These are phyloP conservation scores for Chelmon rostratus DNA, from an alignment of 2,797 vertebrate genomes.

Conservation along the genomic window DNA sequence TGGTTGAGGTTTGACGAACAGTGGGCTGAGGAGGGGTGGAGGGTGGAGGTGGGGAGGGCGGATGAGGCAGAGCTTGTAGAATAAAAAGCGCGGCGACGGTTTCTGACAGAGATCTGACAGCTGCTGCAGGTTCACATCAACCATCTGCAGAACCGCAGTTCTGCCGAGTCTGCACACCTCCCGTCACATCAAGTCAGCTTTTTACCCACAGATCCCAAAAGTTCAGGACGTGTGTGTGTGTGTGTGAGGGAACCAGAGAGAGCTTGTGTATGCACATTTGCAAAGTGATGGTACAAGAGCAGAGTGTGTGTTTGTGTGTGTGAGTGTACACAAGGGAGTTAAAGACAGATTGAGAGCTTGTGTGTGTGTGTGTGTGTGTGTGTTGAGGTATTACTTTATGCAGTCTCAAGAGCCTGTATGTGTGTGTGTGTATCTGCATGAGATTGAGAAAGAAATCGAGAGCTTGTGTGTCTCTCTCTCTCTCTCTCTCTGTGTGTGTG, in stretches of 20 bases:
- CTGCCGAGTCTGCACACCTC: conserved; percentile 75
- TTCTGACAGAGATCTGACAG: conserved; percentile 78
- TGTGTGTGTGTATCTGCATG: conserved; percentile 4
- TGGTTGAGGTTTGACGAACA: conserved; percentile 56
- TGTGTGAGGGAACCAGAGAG: conserved; percentile 24
- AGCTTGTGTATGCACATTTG: conserved; percentile 67
- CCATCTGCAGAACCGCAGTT: conserved; percentile 64
- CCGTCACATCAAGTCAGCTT: conserved; percentile 77
- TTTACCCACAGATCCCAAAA: conserved; percentile 66
- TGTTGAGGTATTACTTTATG: conserved; percentile 63
- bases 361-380: conserved; percentile 56
- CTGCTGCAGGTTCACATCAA: conserved; percentile 75
- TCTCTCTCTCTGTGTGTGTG: conserved; percentile 32
- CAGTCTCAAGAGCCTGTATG: conserved; percentile 33
- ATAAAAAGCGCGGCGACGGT: conserved; percentile 55
- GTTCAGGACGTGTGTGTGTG: conserved; percentile 48
- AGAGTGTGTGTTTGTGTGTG: background rate
- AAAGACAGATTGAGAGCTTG: conserved; percentile 65
- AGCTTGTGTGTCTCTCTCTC: conserved; percentile 24
- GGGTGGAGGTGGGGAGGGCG: background rate
- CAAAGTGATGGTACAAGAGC: conserved; percentile 54
- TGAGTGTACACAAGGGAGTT: conserved; percentile 45
- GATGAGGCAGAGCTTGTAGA: conserved; percentile 56
- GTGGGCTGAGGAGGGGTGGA: conserved; percentile 7
- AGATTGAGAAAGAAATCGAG: conserved; percentile 39